These are phyloP conservation scores for Diceros bicornis DNA, from an alignment of 2,797 vertebrate species.

Conservation along the genomic window DNA sequence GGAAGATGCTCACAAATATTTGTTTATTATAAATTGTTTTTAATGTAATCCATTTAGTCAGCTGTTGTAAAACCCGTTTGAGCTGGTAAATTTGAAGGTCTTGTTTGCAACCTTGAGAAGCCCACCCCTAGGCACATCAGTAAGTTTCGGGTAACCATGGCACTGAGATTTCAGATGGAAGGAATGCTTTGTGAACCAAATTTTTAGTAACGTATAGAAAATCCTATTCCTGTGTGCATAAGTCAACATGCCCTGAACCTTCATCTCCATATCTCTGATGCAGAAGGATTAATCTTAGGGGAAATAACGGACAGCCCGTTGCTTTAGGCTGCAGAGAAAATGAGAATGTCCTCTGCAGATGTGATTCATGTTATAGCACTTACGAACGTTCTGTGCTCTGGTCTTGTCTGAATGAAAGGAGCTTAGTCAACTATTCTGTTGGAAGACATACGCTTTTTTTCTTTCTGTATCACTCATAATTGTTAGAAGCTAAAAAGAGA, in stretches of 20 bases:
- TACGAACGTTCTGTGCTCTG: conserved; percentile 68
- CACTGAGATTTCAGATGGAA: conserved; percentile 59
- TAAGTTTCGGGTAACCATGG: conserved; percentile 47
- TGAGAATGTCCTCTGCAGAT: conserved; percentile 86
- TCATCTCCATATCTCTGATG: conserved; percentile 79
- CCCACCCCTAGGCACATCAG: background rate
- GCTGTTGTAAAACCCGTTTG: background rate
- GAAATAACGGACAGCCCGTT: conserved; percentile 78
- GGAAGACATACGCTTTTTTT: conserved; percentile 4
- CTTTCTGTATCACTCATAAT: background rate
- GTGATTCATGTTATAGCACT: conserved; percentile 81
- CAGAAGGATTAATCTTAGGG: conserved; percentile 74
- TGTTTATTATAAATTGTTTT: conserved; percentile 5
- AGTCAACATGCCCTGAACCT: conserved; percentile 38
- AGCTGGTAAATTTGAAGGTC: background rate
- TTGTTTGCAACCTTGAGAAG: conserved; percentile 44
- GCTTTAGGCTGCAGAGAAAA: conserved; percentile 84
- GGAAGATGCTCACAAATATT: background rate
- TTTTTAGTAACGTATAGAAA: conserved; percentile 76
- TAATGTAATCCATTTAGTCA: conserved; percentile 15
- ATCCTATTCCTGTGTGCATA: conserved; percentile 68
- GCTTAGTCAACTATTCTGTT: conserved; percentile 29
- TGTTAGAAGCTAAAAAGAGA: conserved; percentile 33
- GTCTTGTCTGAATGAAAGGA: conserved; percentile 74
- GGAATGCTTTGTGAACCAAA: conserved; percentile 65